A percentile compares a stretch with the other conserved stretches of the same genome.
These are phyloP conservation scores for Scophthalmus maximus DNA, from an alignment of 2,113 vertebrate genomes.

Conservation along the genomic window DNA sequence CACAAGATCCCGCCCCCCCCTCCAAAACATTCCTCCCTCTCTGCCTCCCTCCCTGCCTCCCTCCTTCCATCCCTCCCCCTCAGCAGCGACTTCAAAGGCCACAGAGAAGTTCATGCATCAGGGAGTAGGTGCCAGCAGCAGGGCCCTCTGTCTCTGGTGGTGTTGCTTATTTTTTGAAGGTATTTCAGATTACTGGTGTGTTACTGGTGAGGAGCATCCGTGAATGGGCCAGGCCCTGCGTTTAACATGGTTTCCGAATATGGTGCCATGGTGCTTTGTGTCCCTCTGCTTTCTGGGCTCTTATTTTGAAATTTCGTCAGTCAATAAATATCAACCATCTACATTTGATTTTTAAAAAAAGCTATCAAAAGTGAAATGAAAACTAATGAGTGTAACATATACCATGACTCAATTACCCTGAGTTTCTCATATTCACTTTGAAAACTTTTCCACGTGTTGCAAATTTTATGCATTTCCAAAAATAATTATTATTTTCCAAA, in stretches of 20 bases:
- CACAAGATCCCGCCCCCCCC: conserved; percentile 82
- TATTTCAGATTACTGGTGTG: too few relatives aligned
- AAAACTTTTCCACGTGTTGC: not conserved
- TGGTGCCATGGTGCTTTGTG: too few relatives aligned
- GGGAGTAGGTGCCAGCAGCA: not conserved
- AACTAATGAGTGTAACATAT: too few relatives aligned
- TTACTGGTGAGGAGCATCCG: too few relatives aligned
- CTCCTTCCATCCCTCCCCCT: conserved; percentile 28
- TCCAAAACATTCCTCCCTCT: conserved; percentile 43
- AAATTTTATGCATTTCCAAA: not conserved
- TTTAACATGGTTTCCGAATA: too few relatives aligned
- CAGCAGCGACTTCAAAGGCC: conserved; percentile 56
- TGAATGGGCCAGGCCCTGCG: too few relatives aligned
- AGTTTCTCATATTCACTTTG: not conserved
- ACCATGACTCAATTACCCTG: not conserved
- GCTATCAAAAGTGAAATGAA: too few relatives aligned
- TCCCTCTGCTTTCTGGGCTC: too few relatives aligned
- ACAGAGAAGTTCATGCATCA: conserved; percentile 12
- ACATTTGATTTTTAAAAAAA: too few relatives aligned
- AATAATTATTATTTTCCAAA: not conserved
- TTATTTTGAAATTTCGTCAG: too few relatives aligned
- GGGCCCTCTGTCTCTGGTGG: not conserved
- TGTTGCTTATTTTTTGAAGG: too few relatives aligned
- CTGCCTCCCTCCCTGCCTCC: conserved; percentile 43
- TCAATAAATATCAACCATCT: too few relatives aligned